Percentiles rank a stretch among this genome's conserved stretches.
These are phyloP conservation scores for Acronicta alni DNA, from an alignment of 2,888 invertebrate species.

Conservation along the genomic window DNA sequence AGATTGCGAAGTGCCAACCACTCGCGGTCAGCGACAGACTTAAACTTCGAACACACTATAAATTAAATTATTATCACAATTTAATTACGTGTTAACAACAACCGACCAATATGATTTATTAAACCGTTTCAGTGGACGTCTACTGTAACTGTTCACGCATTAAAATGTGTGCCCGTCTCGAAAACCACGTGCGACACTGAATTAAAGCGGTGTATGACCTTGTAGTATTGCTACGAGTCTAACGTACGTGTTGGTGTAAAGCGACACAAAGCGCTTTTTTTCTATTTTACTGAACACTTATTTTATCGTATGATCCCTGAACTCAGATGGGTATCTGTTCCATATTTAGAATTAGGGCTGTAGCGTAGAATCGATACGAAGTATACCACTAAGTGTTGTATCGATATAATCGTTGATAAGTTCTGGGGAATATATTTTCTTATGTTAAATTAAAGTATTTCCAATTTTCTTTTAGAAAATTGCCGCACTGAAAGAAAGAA, in stretches of 20 bases:
- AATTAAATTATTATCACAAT: slow-evolving; percentile 34
- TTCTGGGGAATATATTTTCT: too few species aligned
- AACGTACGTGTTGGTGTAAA: slow-evolving; percentile 44
- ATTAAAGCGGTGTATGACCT: slow-evolving; percentile 61
- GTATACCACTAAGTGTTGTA: background rate
- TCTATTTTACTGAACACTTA: slow-evolving; percentile 49
- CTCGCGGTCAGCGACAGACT: slow-evolving; percentile 47
- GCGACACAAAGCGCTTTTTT: slow-evolving; percentile 61
- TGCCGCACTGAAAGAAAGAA: too few species aligned
- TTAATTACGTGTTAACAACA: slow-evolving; percentile 38
- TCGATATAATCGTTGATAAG: slow-evolving; percentile 11
- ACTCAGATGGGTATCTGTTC: slow-evolving; percentile 56
- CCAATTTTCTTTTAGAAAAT: too few species aligned
- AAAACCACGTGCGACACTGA: slow-evolving; percentile 53
- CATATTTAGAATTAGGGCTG: slow-evolving; percentile 45
- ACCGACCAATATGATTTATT: slow-evolving; percentile 29
- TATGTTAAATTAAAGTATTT: too few species aligned
- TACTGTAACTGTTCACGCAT: slow-evolving; percentile 34
- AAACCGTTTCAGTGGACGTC: slow-evolving; percentile 22
- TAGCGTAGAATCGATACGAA: slow-evolving; percentile 4
- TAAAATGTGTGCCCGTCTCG: slow-evolving; percentile 16
- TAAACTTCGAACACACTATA: slow-evolving; percentile 36
- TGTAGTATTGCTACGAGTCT: slow-evolving; percentile 52
- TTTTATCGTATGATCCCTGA: slow-evolving; percentile 68
- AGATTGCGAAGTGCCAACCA: slow-evolving; percentile 68